A percentile compares a stretch with the other conserved stretches of the same genome.
Evolutionary conservation across 1,140 invertebrate genomes (phyloP).

Genomic region (Amphibalanus amphitrite): DNA sequence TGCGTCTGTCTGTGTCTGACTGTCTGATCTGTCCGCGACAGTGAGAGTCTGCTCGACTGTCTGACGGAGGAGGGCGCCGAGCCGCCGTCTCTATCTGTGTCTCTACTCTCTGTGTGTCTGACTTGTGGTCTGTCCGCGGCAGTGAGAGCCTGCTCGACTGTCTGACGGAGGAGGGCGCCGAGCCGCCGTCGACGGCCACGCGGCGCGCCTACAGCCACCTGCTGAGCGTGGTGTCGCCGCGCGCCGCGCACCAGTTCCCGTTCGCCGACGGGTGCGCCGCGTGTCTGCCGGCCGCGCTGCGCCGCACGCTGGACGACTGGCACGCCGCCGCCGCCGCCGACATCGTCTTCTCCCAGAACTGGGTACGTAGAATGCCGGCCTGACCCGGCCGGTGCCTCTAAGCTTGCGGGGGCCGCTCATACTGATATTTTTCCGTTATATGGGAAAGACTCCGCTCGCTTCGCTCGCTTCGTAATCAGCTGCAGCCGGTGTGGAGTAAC

Average conservation of each 20-base stretch:
- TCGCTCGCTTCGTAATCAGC: too few species aligned
- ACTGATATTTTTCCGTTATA: too few species aligned
- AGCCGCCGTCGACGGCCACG: background rate
- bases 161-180: background rate
- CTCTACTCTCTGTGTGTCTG: too few species aligned
- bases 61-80: too few species aligned
- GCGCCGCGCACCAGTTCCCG: background rate
- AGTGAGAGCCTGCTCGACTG: background rate
- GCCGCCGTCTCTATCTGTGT: too few species aligned
- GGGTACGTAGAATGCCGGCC: constrained; percentile 21
- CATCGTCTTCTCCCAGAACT: constrained; percentile 29
- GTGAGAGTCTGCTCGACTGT: background rate
- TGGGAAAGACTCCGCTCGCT: too few species aligned
- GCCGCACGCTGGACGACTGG: constrained; percentile 44
- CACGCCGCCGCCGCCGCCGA: constrained; percentile 33
- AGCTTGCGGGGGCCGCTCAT: too few species aligned
- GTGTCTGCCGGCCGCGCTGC: constrained; percentile 37
- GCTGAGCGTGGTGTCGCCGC: background rate
- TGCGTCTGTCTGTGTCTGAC: too few species aligned
- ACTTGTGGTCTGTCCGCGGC: too few species aligned
- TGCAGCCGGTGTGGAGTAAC: too few species aligned
- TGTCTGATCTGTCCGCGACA: too few species aligned
- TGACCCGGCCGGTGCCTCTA: too few species aligned
- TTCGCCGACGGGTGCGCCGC: constrained; percentile 21
- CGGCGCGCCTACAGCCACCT: background rate